These are phyloP conservation scores for Syritta pipiens DNA, from an alignment of 2,888 invertebrate genomes.

Conservation along the genomic window DNA sequence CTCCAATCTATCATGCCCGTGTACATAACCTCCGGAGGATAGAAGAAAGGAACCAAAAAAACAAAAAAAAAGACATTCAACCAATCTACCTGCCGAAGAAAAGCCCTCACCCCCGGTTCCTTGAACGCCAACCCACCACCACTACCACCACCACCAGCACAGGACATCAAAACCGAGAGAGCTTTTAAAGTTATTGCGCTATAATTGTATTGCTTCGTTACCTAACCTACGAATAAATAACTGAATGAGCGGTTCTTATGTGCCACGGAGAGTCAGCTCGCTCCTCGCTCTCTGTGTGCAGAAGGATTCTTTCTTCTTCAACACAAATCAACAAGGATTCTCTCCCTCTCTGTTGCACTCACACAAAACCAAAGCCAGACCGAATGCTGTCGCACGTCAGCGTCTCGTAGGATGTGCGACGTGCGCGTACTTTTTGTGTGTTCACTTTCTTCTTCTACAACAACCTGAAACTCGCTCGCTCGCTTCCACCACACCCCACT, in stretches of 20 bases:
- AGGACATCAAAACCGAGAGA: constrained; percentile 36
- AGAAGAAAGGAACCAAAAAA: constrained; percentile 28
- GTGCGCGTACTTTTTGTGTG: constrained; percentile 66
- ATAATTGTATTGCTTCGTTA: constrained; percentile 62
- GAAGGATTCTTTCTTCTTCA: constrained; percentile 65
- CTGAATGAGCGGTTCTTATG: constrained; percentile 64
- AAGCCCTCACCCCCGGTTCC: constrained; percentile 64
- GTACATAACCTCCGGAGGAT: constrained; percentile 42
- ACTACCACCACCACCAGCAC: constrained; percentile 43
- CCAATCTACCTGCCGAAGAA: constrained; percentile 79
- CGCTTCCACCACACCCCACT: neutral
- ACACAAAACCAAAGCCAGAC: neutral
- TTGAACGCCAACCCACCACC: constrained; percentile 15
- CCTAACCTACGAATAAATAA: constrained; percentile 64
- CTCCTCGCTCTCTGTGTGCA: neutral
- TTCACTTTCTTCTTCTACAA: constrained; percentile 63
- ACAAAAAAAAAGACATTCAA: constrained; percentile 72
- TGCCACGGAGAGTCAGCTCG: constrained; percentile 11
- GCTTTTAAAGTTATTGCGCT: constrained; percentile 67
- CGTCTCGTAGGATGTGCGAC: constrained; percentile 57
- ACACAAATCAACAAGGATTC: constrained; percentile 66
- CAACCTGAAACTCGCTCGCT: constrained; percentile 16
- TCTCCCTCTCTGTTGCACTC: constrained; percentile 53
- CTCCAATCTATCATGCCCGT: constrained; percentile 55
- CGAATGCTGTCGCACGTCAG: neutral